Percentiles rank a stretch among this genome's conserved stretches.
phyloP scores from a whole-genome alignment of 2,888 invertebrate genomes.

The Acronicta psi region DNA sequence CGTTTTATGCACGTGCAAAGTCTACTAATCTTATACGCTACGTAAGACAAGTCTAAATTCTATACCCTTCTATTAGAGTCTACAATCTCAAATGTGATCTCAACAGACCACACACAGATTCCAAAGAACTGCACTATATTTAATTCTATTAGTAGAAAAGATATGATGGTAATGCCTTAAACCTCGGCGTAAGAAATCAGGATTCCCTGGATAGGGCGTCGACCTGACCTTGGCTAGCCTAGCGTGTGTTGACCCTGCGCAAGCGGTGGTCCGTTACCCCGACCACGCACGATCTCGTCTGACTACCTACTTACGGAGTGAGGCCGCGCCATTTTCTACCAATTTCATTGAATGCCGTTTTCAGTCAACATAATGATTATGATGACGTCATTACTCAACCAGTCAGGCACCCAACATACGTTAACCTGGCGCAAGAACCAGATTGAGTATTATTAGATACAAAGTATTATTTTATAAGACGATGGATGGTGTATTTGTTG shows the following conservation, averaged over 20 bases:
- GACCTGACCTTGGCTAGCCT: constrained; percentile 79
- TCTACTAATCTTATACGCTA: constrained; percentile 27
- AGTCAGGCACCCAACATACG: neutral
- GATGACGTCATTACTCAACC: constrained; percentile 58
- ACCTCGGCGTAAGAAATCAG: constrained; percentile 31
- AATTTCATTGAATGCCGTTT: constrained; percentile 46
- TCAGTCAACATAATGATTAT: constrained; percentile 21
- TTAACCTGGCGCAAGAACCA: constrained; percentile 6
- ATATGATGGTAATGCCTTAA: constrained; percentile 12
- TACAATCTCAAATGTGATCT: constrained; percentile 39
- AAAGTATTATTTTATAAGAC: constrained; percentile 20
- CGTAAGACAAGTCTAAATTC: too few relatives aligned
- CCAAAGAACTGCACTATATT: constrained; percentile 21
- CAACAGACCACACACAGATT: constrained; percentile 31
- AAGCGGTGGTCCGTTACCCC: constrained; percentile 76
- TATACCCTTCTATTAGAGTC: too few relatives aligned
- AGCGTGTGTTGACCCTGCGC: constrained; percentile 84
- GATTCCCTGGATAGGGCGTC: constrained; percentile 69
- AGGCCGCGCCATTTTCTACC: constrained; percentile 61
- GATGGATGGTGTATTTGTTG: constrained; percentile 11
- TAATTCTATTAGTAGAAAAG: constrained; percentile 1
- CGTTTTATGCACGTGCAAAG: constrained; percentile 56
- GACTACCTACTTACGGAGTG: constrained; percentile 57
- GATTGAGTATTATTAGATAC: constrained; percentile 26
- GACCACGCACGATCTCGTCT: constrained; percentile 64